Percentiles rank a stretch among this genome's conserved stretches.
Conservation (phyloP, 1,140 invertebrate species). For the Caenorhabditis brenneri region DNA sequence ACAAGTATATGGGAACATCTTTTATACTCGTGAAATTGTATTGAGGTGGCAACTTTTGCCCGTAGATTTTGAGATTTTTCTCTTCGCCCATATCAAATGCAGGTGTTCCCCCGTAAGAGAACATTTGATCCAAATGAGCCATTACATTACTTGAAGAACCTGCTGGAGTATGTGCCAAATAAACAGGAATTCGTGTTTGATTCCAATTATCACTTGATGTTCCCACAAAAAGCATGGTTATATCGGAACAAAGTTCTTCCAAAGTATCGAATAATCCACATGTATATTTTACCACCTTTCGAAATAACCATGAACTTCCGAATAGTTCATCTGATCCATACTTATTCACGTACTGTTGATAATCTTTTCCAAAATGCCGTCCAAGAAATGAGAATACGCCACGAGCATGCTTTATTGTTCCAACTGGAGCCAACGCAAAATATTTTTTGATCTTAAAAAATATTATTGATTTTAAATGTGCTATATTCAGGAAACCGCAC, state of each 20-base stretch:
- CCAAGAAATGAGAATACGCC: constrained; percentile 48
- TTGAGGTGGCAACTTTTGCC: constrained; percentile 31
- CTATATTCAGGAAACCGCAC: neutral
- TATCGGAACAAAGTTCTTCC: constrained; percentile 45
- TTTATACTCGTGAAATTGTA: constrained; percentile 43
- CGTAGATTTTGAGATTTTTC: neutral
- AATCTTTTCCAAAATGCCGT: constrained; percentile 24
- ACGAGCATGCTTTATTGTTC: constrained; percentile 57
- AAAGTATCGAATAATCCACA: constrained; percentile 40
- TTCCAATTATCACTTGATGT: constrained; percentile 24
- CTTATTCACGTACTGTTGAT: neutral
- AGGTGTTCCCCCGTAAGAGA: neutral
- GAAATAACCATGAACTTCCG: constrained; percentile 43
- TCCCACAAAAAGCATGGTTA: constrained; percentile 48
- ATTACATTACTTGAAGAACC: constrained; percentile 18
- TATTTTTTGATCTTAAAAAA: constrained; percentile 64
- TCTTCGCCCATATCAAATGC: constrained; percentile 16
- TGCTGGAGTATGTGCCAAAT: neutral
- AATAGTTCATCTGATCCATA: constrained; percentile 47
- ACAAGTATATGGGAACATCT: constrained; percentile 31
- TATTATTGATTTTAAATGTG: neutral
- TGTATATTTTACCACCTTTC: constrained; percentile 29
- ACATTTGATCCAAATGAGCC: constrained; percentile 17
- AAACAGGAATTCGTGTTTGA: constrained; percentile 32
- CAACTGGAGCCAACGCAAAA: constrained; percentile 66